Conservation (phyloP, 2,797 vertebrate species). For the Cryptoprocta ferox region DNA sequence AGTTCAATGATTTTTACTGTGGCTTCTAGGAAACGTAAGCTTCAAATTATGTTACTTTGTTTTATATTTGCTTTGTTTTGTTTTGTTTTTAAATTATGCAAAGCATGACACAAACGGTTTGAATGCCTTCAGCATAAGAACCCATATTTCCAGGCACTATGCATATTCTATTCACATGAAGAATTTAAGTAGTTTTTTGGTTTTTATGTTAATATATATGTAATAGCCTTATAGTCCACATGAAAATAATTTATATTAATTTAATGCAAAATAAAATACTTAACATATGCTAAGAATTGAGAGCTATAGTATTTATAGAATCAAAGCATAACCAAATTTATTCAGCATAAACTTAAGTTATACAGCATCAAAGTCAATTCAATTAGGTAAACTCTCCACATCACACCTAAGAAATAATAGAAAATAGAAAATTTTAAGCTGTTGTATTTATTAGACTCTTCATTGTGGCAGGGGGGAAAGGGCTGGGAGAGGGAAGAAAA, state of each 20-base stretch:
- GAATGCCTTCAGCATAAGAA: not conserved
- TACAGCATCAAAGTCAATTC: not conserved
- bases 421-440: constrained; percentile 39
- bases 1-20: constrained; percentile 8
- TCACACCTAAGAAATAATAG: constrained; percentile 25
- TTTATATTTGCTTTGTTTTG: constrained; percentile 43
- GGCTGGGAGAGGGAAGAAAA: not conserved
- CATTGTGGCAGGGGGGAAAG: not conserved
- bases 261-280: constrained; percentile 35
- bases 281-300: not conserved
- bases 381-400: not conserved
- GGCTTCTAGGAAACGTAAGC: not conserved
- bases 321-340: constrained; percentile 40
- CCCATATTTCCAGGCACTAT: not conserved
- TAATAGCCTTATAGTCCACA: not conserved
- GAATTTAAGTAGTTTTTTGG: not conserved
- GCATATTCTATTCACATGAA: not conserved
- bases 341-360: constrained; percentile 34
- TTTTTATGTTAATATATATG: constrained; percentile 21
- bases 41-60: not conserved
- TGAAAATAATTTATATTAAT: not conserved
- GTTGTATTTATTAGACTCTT: not conserved
- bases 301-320: constrained; percentile 27
- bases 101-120: not conserved
- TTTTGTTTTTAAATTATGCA: constrained; percentile 43